Conservation (phyloP, 1,140 invertebrate genomes). For the Subanguina moxae region DNA sequence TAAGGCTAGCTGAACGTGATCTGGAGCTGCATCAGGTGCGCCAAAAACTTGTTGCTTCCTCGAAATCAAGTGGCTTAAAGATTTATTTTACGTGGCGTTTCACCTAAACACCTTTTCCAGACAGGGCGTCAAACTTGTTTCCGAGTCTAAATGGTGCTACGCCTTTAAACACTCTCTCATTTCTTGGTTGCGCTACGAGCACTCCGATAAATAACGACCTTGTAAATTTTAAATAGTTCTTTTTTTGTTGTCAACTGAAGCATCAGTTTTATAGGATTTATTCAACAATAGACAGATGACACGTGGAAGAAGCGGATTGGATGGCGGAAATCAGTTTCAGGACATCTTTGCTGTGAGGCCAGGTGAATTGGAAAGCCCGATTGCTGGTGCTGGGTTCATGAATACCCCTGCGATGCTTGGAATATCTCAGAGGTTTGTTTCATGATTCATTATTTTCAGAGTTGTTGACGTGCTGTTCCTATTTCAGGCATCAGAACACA, state of each 20-base stretch:
- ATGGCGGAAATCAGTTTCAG: background rate
- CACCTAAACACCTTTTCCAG: constrained; percentile 1
- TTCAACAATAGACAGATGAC: background rate
- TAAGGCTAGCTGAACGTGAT: constrained; percentile 1
- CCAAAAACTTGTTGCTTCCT: background rate
- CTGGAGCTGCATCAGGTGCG: constrained; percentile 4
- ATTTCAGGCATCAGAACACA: too few species aligned
- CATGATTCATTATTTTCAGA: too few species aligned
- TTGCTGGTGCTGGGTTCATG: background rate
- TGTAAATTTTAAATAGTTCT: background rate
- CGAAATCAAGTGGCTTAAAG: background rate
- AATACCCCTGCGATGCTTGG: constrained; percentile 11
- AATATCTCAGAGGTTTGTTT: constrained; percentile 3
- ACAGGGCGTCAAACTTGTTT: background rate
- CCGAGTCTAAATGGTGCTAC: constrained; percentile 17
- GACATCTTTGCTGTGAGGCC: background rate
- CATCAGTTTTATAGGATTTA: background rate
- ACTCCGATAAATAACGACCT: constrained; percentile 9
- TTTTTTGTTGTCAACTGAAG: background rate
- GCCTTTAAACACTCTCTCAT: constrained; percentile 15
- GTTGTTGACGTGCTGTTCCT: too few species aligned
- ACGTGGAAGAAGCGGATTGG: constrained; percentile 2
- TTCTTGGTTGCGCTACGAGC: constrained; percentile 12
- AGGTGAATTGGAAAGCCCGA: background rate
- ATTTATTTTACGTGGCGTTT: background rate